Conservation (phyloP, 2,888 invertebrate genomes). For the Xestobium rufovillosum region DNA sequence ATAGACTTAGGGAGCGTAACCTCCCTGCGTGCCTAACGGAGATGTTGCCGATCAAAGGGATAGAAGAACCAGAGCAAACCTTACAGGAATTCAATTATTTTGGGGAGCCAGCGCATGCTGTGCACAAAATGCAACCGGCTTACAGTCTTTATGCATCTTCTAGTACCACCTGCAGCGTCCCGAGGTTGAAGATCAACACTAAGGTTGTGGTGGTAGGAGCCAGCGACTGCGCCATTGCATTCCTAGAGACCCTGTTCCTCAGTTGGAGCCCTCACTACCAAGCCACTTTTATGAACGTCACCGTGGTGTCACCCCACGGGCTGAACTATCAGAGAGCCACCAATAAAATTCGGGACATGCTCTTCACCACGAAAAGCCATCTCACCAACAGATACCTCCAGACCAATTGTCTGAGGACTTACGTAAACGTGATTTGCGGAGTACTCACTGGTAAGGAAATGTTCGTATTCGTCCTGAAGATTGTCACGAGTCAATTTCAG, state of each 20-base stretch:
- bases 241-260: constrained; percentile 52
- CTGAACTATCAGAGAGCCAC: constrained; percentile 39
- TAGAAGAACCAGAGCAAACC: constrained; percentile 27
- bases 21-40: constrained; percentile 25
- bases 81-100: neutral
- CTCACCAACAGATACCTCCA: constrained; percentile 49
- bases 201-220: constrained; percentile 60
- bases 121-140: constrained; percentile 24
- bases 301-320: constrained; percentile 61
- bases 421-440: constrained; percentile 58
- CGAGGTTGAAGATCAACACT: constrained; percentile 48
- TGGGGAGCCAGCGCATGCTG: constrained; percentile 15
- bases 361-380: constrained; percentile 49
- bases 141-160: constrained; percentile 52
- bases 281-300: constrained; percentile 60
- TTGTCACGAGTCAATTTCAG: no score
- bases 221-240: constrained; percentile 55
- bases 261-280: constrained; percentile 30
- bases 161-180: constrained; percentile 45
- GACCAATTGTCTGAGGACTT: no score
- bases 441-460: constrained; percentile 48
- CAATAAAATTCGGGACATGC: constrained; percentile 38
- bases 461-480: no score
- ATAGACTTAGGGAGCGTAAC: constrained; percentile 21
- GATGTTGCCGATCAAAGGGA: constrained; percentile 31